Percentiles rank a stretch among this genome's conserved stretches.
phyloP scores from a whole-genome alignment of 2,888 invertebrate genomes.

The Notodonta ziczac region DNA sequence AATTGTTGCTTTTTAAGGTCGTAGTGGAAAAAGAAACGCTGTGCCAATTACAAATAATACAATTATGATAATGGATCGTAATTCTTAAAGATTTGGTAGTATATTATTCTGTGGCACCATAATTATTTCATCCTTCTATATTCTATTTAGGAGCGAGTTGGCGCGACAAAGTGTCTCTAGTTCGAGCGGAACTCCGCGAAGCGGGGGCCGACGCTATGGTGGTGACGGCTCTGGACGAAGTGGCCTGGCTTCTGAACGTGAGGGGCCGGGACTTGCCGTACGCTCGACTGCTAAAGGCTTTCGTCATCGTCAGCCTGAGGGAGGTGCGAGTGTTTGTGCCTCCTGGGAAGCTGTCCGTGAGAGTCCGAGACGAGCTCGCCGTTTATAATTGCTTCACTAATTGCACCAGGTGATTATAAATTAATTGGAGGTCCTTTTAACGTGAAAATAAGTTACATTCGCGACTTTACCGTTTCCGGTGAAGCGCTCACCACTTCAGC shows the following conservation, averaged over 20 bases:
- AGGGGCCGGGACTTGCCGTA: constrained; percentile 93
- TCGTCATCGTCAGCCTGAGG: constrained; percentile 87
- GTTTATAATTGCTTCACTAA: constrained; percentile 86
- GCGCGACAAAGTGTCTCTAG: constrained; percentile 89
- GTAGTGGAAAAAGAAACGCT: no score
- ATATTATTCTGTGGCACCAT: no score
- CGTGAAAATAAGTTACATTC: no score
- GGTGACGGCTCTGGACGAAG: constrained; percentile 93
- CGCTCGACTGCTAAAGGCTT: constrained; percentile 92
- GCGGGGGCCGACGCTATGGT: constrained; percentile 91
- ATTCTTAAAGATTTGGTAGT: no score
- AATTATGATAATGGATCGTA: no score
- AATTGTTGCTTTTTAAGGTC: no score
- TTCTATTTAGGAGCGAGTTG: constrained; percentile 85
- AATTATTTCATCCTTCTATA: no score
- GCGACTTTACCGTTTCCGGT: no score
- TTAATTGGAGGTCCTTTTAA: no score
- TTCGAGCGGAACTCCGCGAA: constrained; percentile 86
- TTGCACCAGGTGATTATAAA: constrained; percentile 63
- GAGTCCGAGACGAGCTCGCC: constrained; percentile 78
- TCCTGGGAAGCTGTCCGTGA: constrained; percentile 85
- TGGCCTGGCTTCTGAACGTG: constrained; percentile 94
- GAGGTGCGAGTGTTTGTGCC: constrained; percentile 89
- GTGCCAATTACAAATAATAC: no score
- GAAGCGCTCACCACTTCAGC: no score